These are phyloP conservation scores for Sparus aurata DNA, from an alignment of 2,797 vertebrate genomes.

Conservation along the genomic window DNA sequence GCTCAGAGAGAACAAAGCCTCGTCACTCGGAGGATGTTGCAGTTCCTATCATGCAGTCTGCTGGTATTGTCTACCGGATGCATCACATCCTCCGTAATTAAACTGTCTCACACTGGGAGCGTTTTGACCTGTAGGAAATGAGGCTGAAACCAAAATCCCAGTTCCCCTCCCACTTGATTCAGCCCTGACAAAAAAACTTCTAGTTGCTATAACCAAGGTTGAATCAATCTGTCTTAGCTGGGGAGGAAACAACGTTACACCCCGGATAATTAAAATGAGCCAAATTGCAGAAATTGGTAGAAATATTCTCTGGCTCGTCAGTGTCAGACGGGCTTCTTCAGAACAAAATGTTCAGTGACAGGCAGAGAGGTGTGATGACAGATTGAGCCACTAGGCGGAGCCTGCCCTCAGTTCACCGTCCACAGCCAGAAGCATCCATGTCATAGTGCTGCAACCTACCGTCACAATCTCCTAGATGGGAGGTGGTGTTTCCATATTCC, in stretches of 20 bases:
- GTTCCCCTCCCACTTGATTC: conserved; percentile 41
- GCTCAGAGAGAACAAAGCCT: conserved; percentile 55
- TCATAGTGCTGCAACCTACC: conserved; percentile 87
- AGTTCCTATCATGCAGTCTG: conserved; percentile 39
- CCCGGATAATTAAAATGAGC: conserved; percentile 41
- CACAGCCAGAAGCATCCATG: conserved; percentile 53
- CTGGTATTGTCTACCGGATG: conserved; percentile 21
- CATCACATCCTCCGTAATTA: conserved; percentile 64
- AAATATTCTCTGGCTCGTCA: neutral
- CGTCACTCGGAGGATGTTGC: conserved; percentile 21
- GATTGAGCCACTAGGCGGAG: conserved; percentile 74
- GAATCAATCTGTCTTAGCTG: conserved; percentile 35
- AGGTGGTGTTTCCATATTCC: conserved; percentile 90
- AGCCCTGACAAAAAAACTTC: conserved; percentile 20
- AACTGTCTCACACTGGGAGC: conserved; percentile 59
- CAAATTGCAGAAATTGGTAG: conserved; percentile 19
- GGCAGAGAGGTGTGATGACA: conserved; percentile 50
- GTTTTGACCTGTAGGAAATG: conserved; percentile 49
- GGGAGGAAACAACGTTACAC: conserved; percentile 25
- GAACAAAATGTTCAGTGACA: conserved; percentile 66
- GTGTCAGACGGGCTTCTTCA: neutral
- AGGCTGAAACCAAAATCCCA: conserved; percentile 39
- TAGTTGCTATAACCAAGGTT: neutral
- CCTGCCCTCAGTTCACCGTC: conserved; percentile 41
- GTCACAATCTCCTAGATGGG: conserved; percentile 94